Evolutionary conservation across 1,140 invertebrate species (phyloP).

Genomic region (Drosophila aff.): DNA sequence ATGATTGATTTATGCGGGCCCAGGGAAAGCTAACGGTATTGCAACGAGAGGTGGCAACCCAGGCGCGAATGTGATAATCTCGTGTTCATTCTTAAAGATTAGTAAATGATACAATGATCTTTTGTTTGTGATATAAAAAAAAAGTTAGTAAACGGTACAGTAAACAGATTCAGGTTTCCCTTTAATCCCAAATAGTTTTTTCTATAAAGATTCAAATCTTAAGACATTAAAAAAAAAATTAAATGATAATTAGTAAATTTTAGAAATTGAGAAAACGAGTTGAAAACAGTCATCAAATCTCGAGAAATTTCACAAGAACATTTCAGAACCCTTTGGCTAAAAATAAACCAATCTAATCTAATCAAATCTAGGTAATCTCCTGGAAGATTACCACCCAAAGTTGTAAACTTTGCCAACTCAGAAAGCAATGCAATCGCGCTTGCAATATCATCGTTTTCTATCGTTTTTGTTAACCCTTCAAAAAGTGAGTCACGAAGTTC

Average conservation of each 20-base stretch:
- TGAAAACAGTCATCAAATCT: not conserved
- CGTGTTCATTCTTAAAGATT: not conserved
- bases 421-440: not conserved
- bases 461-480: not conserved
- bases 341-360: slow-evolving; percentile 9
- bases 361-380: slow-evolving; percentile 14
- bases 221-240: too few species aligned
- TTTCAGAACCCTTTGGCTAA: not conserved
- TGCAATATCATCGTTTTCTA: slow-evolving; percentile 11
- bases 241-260: too few species aligned
- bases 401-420: slow-evolving; percentile 9
- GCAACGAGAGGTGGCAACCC: slow-evolving; percentile 10
- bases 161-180: too few species aligned
- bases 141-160: too few species aligned
- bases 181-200: not conserved
- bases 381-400: slow-evolving; percentile 5
- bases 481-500: slow-evolving; percentile 10
- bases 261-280: not conserved
- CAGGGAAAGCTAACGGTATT: slow-evolving; percentile 26
- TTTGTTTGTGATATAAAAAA: too few species aligned
- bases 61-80: slow-evolving; percentile 2
- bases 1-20: slow-evolving; percentile 48
- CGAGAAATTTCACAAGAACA: not conserved
- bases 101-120: not conserved
- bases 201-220: too few species aligned